These are phyloP conservation scores for Myotis pilosus DNA, from an alignment of 2,797 vertebrate genomes.

Conservation along the genomic window DNA sequence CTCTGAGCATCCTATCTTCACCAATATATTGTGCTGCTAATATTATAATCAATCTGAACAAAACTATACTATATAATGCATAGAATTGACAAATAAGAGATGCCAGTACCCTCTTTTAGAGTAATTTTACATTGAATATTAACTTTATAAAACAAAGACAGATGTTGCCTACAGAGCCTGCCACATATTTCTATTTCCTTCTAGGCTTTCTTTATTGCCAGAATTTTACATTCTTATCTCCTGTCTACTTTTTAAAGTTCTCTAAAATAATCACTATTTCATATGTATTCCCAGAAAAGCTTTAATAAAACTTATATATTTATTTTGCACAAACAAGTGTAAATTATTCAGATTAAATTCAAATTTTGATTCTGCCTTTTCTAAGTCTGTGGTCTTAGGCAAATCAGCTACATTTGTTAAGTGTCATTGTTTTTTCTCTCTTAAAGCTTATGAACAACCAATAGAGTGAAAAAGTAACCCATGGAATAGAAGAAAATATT, in stretches of 20 bases:
- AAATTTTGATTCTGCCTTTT: neutral
- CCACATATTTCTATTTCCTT: conserved; percentile 28
- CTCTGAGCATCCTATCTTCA: neutral
- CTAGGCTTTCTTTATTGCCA: conserved; percentile 31
- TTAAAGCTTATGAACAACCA: neutral
- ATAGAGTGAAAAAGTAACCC: neutral
- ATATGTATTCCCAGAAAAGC: neutral
- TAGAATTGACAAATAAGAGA: conserved; percentile 51
- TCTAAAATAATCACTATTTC: conserved; percentile 15
- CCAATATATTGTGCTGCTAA: neutral
- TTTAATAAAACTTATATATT: neutral
- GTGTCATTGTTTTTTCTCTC: neutral
- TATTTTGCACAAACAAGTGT: neutral
- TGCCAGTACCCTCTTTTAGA: conserved; percentile 2
- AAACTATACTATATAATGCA: neutral
- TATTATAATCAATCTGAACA: neutral
- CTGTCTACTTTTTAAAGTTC: neutral
- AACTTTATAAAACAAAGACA: conserved; percentile 61
- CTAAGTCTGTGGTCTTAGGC: neutral
- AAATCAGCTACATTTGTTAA: neutral
- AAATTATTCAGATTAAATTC: neutral
- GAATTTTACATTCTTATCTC: neutral
- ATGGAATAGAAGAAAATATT: neutral
- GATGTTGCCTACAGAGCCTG: neutral
- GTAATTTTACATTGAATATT: conserved; percentile 49